These are phyloP conservation scores for Lithophane socia DNA, from an alignment of 2,888 invertebrate species.

Conservation along the genomic window DNA sequence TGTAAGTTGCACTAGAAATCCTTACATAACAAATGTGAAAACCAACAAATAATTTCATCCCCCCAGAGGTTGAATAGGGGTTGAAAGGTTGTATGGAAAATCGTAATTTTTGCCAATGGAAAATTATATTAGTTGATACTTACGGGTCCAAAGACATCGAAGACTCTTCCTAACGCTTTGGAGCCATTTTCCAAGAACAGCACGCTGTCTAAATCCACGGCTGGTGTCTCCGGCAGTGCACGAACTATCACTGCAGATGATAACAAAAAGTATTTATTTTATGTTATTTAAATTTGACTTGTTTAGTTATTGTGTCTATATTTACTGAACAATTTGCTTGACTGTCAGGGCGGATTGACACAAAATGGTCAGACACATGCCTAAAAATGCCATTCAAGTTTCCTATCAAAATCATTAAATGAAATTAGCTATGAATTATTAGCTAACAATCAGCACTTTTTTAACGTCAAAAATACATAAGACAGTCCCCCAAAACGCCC, in stretches of 20 bases:
- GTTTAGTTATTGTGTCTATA: too few relatives aligned
- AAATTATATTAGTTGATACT: constrained; percentile 64
- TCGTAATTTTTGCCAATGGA: neutral
- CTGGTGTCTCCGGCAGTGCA: constrained; percentile 93
- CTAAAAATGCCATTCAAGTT: too few relatives aligned
- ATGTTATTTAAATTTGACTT: neutral
- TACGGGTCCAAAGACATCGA: constrained; percentile 97
- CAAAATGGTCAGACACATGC: neutral
- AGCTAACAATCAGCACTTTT: neutral
- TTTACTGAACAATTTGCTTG: neutral
- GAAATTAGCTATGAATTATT: neutral
- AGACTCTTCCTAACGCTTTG: constrained; percentile 94
- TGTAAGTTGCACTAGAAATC: neutral
- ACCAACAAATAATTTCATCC: neutral
- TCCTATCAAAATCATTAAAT: neutral
- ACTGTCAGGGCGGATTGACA: too few relatives aligned
- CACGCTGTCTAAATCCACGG: constrained; percentile 96
- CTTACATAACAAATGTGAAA: neutral
- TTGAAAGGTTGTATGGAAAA: neutral
- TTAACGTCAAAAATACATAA: neutral
- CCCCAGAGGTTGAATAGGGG: neutral
- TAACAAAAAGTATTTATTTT: constrained; percentile 3
- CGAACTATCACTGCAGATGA: constrained; percentile 93
- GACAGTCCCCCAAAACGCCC: neutral
- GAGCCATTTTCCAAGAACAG: constrained; percentile 95